These are phyloP conservation scores for Drosophila formosana DNA, from an alignment of 2,888 invertebrate species.

Conservation along the genomic window DNA sequence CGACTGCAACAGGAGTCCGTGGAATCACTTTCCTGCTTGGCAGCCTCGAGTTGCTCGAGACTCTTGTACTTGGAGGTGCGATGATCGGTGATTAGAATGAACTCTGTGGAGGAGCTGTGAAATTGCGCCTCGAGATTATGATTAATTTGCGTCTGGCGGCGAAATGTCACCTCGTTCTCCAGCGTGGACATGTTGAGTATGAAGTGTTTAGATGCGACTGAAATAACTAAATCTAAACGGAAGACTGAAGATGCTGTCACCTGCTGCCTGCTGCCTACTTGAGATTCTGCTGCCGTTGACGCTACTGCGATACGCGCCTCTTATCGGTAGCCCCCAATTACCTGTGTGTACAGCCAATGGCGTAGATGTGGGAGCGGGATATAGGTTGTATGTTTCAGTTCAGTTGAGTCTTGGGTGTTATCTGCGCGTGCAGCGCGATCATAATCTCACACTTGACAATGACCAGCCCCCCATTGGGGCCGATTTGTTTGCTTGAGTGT, in stretches of 20 bases:
- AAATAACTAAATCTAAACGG: slow-evolving; percentile 22
- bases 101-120: slow-evolving; percentile 80
- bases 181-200: slow-evolving; percentile 71
- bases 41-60: slow-evolving; percentile 67
- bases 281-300: slow-evolving; percentile 23
- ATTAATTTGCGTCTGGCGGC: slow-evolving; percentile 62
- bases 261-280: slow-evolving; percentile 24
- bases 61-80: slow-evolving; percentile 78
- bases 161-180: slow-evolving; percentile 76
- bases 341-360: slow-evolving; percentile 68
- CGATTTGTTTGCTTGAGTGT: slow-evolving; percentile 35
- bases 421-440: slow-evolving; percentile 37
- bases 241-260: slow-evolving; percentile 24
- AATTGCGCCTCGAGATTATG: slow-evolving; percentile 78
- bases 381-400: slow-evolving; percentile 78
- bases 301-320: slow-evolving; percentile 59
- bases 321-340: slow-evolving; percentile 57
- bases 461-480: slow-evolving; percentile 50
- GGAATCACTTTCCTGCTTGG: slow-evolving; percentile 33
- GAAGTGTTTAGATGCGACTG: slow-evolving; percentile 31
- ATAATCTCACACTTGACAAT: slow-evolving; percentile 47
- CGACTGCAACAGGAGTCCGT: slow-evolving; percentile 46
- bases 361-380: slow-evolving; percentile 78
- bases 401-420: slow-evolving; percentile 26
- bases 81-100: slow-evolving; percentile 82